phyloP scores from a whole-genome alignment of 2,113 vertebrate genomes.

The Pygathrix nemaeus region DNA sequence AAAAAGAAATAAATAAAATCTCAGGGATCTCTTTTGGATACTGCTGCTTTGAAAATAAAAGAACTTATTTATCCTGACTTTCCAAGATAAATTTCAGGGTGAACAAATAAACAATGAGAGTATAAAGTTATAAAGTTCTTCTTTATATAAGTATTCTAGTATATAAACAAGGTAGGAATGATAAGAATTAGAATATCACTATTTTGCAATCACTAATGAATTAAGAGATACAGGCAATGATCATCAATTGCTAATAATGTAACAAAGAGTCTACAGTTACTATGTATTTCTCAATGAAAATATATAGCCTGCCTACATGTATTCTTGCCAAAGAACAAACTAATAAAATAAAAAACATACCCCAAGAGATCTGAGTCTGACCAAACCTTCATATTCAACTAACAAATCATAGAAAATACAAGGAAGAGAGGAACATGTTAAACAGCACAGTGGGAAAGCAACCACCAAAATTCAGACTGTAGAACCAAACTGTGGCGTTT shows the following conservation, averaged over 20 bases:
- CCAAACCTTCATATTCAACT: neutral
- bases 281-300: constrained; percentile 19
- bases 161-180: neutral
- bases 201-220: neutral
- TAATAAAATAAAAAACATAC: neutral
- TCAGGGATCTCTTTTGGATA: neutral
- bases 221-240: neutral
- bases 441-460: neutral
- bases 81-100: neutral
- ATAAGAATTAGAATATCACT: neutral
- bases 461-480: neutral
- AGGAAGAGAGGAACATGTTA: neutral
- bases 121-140: neutral
- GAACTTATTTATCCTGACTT: neutral
- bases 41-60: neutral
- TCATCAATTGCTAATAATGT: neutral
- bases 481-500: neutral
- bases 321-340: neutral
- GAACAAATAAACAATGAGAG: neutral
- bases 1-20: neutral
- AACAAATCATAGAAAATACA: neutral
- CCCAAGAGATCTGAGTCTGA: neutral
- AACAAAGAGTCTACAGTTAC: neutral
- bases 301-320: neutral
- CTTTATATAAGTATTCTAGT: neutral